Conservation (phyloP, 2,797 vertebrate species). For the Argya squamiceps region DNA sequence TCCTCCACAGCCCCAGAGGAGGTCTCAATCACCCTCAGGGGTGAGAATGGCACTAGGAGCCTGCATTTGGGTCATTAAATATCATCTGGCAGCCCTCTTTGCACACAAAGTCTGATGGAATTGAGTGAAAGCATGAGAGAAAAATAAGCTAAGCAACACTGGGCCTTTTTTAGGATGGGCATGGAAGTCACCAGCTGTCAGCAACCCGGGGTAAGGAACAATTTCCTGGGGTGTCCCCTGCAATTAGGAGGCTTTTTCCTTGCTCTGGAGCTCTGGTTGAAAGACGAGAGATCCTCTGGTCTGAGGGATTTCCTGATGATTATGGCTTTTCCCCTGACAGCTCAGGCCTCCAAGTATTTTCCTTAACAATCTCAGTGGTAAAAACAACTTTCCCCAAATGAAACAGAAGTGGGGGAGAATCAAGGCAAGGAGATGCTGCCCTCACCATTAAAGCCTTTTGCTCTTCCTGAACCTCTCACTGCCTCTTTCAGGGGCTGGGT, state of each 20-base stretch:
- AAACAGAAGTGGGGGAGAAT: neutral
- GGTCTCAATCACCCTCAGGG: neutral
- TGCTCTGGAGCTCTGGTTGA: neutral
- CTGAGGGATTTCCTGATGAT: neutral
- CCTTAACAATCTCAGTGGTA: neutral
- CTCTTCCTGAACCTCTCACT: neutral
- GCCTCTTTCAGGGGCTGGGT: neutral
- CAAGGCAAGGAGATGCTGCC: neutral
- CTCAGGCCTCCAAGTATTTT: neutral
- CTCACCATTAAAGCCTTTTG: fast-evolving
- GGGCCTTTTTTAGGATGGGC: neutral
- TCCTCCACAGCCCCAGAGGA: neutral
- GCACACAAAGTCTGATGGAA: neutral
- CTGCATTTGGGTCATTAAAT: neutral
- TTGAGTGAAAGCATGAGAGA: neutral
- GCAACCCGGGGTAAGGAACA: neutral
- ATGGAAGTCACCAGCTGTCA: neutral
- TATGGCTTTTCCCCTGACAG: neutral
- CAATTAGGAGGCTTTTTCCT: neutral
- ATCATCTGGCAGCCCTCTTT: neutral
- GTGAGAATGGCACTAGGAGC: no score
- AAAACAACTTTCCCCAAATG: neutral
- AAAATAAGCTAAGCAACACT: neutral
- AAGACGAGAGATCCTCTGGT: neutral
- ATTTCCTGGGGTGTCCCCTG: neutral